Conservation (phyloP, 2,113 vertebrate genomes). For the Thomomys bottae region DNA sequence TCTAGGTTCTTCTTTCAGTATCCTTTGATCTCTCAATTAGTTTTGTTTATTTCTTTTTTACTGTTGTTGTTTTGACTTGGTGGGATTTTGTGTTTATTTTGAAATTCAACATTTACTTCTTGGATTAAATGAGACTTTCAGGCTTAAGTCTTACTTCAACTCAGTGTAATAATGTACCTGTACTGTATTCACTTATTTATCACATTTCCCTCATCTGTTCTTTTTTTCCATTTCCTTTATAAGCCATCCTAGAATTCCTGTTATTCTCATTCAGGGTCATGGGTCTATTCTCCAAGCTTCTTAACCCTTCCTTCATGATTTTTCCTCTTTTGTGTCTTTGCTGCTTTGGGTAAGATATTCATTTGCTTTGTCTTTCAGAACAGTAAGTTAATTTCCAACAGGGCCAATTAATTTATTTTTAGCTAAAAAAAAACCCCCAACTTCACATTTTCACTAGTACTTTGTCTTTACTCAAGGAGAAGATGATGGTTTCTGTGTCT, state of each 20-base stretch:
- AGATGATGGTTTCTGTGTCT: not conserved
- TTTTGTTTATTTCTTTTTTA: not conserved
- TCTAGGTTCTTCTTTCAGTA: not conserved
- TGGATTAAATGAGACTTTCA: slow-evolving; percentile 69
- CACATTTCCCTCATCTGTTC: not conserved
- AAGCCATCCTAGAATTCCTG: slow-evolving; percentile 10
- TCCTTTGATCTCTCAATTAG: not conserved
- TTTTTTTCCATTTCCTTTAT: not conserved
- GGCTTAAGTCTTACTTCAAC: slow-evolving; percentile 44
- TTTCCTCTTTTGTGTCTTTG: not conserved
- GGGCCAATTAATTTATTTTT: slow-evolving; percentile 8
- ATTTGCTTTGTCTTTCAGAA: not conserved
- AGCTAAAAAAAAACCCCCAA: too few species aligned
- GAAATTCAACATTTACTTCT: slow-evolving; percentile 71
- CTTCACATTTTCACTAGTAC: not conserved
- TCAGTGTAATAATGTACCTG: not conserved
- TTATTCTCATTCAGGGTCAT: not conserved
- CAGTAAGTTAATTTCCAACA: slow-evolving; percentile 13
- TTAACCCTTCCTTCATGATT: not conserved
- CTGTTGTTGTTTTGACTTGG: not conserved
- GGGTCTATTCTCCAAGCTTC: not conserved
- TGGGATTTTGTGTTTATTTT: slow-evolving; percentile 67
- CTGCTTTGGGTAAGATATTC: not conserved
- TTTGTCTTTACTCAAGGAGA: not conserved
- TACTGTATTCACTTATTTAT: slow-evolving; percentile 45